These are phyloP conservation scores for Capitella teleta DNA, from an alignment of 1,140 invertebrate species.

Conservation along the genomic window DNA sequence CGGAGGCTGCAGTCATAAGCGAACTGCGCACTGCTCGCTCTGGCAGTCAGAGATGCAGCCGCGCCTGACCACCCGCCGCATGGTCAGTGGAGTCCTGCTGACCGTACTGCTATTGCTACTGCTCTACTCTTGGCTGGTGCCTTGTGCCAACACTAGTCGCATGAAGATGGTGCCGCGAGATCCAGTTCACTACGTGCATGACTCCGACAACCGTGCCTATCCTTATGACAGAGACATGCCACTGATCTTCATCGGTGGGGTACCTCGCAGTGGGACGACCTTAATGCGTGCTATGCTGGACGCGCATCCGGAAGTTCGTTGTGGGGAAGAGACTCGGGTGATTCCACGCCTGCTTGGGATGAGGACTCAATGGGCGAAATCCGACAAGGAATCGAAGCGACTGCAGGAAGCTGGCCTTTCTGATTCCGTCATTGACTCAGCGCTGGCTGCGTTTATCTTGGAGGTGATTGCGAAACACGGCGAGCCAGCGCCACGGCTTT, in stretches of 20 bases:
- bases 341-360: slow-evolving; percentile 52
- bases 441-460: slow-evolving; percentile 89
- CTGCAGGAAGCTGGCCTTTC: slow-evolving; percentile 85
- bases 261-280: slow-evolving; percentile 88
- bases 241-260: slow-evolving; percentile 89
- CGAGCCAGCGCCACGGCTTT: slow-evolving; percentile 73
- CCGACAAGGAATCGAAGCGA: slow-evolving; percentile 45
- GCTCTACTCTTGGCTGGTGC: background rate
- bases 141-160: background rate
- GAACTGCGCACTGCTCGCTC: too few relatives aligned
- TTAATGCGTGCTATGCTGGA: slow-evolving; percentile 93
- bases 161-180: slow-evolving; percentile 3
- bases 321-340: slow-evolving; percentile 93
- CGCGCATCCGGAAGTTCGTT: slow-evolving; percentile 89
- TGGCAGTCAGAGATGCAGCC: too few relatives aligned
- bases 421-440: slow-evolving; percentile 78
- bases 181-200: slow-evolving; percentile 4
- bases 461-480: slow-evolving; percentile 81
- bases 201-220: background rate
- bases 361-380: slow-evolving; percentile 12
- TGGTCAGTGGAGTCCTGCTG: too few relatives aligned
- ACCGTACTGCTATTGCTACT: too few relatives aligned
- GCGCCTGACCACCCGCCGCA: too few relatives aligned
- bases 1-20: too few relatives aligned
- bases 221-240: slow-evolving; percentile 63